A percentile compares a stretch with the other conserved stretches of the same genome.
phyloP scores from a whole-genome alignment of 2,888 invertebrate species.

The Drosophila robusta region DNA sequence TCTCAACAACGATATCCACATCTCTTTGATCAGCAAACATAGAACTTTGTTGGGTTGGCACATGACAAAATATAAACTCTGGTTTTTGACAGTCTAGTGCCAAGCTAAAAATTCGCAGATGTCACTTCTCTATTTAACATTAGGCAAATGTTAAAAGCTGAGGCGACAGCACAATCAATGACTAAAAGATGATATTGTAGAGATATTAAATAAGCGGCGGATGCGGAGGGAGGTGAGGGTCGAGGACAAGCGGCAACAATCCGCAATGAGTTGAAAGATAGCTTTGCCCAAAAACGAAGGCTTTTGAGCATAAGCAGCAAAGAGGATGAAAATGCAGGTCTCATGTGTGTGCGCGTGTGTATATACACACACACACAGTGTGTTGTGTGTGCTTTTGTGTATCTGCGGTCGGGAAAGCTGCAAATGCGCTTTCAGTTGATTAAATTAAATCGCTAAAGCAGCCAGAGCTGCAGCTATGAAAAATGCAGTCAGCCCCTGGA shows the following conservation, averaged over 20 bases:
- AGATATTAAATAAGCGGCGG: constrained; percentile 30
- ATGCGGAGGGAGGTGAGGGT: not conserved
- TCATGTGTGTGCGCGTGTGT: constrained; percentile 11
- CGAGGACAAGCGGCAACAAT: constrained; percentile 30
- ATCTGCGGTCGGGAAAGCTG: constrained; percentile 66
- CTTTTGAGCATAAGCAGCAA: constrained; percentile 39
- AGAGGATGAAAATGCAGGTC: constrained; percentile 38
- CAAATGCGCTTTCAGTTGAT: constrained; percentile 80
- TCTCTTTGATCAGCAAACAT: no score
- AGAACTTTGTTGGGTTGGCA: no score
- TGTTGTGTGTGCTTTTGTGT: constrained; percentile 24
- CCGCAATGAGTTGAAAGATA: constrained; percentile 56
- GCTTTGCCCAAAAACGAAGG: constrained; percentile 51
- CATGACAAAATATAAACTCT: no score
- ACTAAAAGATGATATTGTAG: constrained; percentile 23
- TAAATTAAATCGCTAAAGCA: constrained; percentile 78
- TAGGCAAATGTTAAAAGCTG: no score
- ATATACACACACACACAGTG: constrained; percentile 2
- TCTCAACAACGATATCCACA: no score
- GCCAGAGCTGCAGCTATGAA: constrained; percentile 61
- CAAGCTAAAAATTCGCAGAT: no score
- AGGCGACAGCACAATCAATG: constrained; percentile 13
- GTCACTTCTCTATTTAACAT: no score
- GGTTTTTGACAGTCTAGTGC: no score
- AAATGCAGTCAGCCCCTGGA: constrained; percentile 56